phyloP scores from a whole-genome alignment of 1,140 invertebrate genomes.

The Magallana gigas region DNA sequence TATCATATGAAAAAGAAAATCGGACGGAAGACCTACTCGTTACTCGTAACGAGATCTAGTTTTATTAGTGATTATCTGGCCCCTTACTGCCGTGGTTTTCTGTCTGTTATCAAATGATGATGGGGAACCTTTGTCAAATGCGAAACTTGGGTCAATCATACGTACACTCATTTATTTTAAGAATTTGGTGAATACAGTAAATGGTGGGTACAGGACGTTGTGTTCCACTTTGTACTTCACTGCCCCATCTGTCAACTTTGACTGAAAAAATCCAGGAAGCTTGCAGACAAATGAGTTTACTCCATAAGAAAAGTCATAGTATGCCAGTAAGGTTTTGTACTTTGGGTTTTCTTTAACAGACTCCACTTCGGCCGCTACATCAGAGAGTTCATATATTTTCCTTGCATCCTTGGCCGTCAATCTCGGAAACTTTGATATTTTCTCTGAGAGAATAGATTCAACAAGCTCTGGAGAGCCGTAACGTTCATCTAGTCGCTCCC shows the following conservation, averaged over 20 bases:
- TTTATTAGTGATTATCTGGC: background rate
- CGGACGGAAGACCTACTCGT: too few species aligned
- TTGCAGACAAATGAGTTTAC: conserved; percentile 58
- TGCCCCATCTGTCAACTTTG: conserved; percentile 58
- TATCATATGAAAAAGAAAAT: too few species aligned
- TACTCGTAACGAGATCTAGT: too few species aligned
- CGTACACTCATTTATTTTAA: conserved; percentile 44
- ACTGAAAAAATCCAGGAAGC: conserved; percentile 52
- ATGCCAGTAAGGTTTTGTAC: conserved; percentile 44
- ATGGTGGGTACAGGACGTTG: conserved; percentile 55
- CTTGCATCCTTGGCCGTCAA: conserved; percentile 42
- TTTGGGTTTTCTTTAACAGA: conserved; percentile 45
- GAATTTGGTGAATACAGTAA: conserved; percentile 55
- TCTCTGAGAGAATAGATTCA: conserved; percentile 39
- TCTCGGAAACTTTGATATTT: conserved; percentile 48
- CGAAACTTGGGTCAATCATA: conserved; percentile 55
- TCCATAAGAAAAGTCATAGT: conserved; percentile 57
- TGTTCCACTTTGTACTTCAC: conserved; percentile 51
- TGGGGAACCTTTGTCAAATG: background rate
- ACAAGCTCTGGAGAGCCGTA: conserved; percentile 54
- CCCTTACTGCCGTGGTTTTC: background rate
- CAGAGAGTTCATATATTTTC: conserved; percentile 56
- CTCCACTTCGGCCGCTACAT: conserved; percentile 56
- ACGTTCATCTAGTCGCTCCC: conserved; percentile 55
- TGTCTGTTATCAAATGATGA: background rate